These are phyloP conservation scores for Drosophila lacertosa DNA, from an alignment of 1,140 invertebrate species.

Conservation along the genomic window DNA sequence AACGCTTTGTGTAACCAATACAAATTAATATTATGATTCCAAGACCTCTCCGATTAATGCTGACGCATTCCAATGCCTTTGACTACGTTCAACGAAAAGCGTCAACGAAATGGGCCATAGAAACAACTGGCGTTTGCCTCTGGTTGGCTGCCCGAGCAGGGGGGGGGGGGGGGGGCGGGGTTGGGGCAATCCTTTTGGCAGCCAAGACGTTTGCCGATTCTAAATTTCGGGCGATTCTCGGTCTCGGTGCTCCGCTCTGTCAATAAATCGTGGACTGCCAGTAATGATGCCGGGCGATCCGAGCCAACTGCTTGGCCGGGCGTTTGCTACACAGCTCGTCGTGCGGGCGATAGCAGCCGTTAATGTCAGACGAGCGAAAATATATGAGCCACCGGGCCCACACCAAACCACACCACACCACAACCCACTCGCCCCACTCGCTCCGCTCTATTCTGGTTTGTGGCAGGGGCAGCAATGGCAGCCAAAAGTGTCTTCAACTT, in stretches of 20 bases:
- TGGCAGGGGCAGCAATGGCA: background rate
- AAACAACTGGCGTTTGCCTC: slow-evolving; percentile 67
- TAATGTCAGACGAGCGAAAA: slow-evolving; percentile 83
- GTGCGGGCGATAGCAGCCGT: slow-evolving; percentile 81
- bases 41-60: slow-evolving; percentile 10
- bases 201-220: slow-evolving; percentile 73
- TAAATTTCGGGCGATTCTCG: slow-evolving; percentile 66
- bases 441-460: too few relatives aligned
- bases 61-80: slow-evolving; percentile 43
- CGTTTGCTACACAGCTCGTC: slow-evolving; percentile 52
- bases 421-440: too few relatives aligned
- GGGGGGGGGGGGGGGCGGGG: background rate
- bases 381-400: slow-evolving; percentile 63
- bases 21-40: background rate
- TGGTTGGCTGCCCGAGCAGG: slow-evolving; percentile 7
- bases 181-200: slow-evolving; percentile 68
- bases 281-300: slow-evolving; percentile 69
- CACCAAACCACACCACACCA: background rate
- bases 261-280: slow-evolving; percentile 80
- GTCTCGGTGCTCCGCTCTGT: slow-evolving; percentile 57
- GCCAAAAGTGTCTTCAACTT: slow-evolving; percentile 59
- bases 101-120: slow-evolving; percentile 71
- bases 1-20: background rate
- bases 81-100: slow-evolving; percentile 53
- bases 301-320: slow-evolving; percentile 54